Evolutionary conservation across 92 coral and sea anemone genomes (phyloP), one percentile per base, ranked within the genome.

Genomic region (Galaxea fascicularis): DNA sequence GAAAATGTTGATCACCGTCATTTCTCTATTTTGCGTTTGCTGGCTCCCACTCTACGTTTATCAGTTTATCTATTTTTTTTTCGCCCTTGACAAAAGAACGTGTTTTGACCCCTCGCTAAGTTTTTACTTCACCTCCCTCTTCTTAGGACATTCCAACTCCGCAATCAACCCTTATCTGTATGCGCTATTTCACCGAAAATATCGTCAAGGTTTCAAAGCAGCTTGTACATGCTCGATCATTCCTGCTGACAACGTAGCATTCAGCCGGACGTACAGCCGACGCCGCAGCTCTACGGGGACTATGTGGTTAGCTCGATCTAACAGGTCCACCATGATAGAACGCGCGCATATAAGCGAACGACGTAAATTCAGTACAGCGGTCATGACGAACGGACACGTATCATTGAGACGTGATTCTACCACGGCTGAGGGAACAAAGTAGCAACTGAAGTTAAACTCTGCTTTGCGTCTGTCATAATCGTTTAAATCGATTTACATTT

Each of bases 161-260:
- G 95, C 98, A 10, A 79, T 92, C 5, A 94, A 94, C 79, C 98
- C 98, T 4, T 94, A 79, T 54, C 67, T 94, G 39, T 94, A 94
- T 74, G 92, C 98, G 1, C 68, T 94, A 63, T 92, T 94, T 76
- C 93, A 94, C 62, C 82, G 86, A 22, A 94, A 92, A 52, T 94
- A 92, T 72, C 90, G 98, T 0, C 88, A 92, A 71, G 98, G 95
- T 8, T 94, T 94, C 70, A 90, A 77, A 56, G 82, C 90, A 47
- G 95, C 95, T 18, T 94, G 93, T 26, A 78, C 71, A 1, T 91
- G 98, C 72, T 60, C 84, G 13, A 18, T 22, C 0, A 84, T 81
- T 17, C 77, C 85, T 15, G 63, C 45, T 46, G 85, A 81, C 41
- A 39, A 35, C 22, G 0, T 71, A 2, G 77, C 67, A 22, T 81